These are phyloP conservation scores for Lasaia peninsularis DNA, from an alignment of 1,140 invertebrate genomes.

Conservation along the genomic window DNA sequence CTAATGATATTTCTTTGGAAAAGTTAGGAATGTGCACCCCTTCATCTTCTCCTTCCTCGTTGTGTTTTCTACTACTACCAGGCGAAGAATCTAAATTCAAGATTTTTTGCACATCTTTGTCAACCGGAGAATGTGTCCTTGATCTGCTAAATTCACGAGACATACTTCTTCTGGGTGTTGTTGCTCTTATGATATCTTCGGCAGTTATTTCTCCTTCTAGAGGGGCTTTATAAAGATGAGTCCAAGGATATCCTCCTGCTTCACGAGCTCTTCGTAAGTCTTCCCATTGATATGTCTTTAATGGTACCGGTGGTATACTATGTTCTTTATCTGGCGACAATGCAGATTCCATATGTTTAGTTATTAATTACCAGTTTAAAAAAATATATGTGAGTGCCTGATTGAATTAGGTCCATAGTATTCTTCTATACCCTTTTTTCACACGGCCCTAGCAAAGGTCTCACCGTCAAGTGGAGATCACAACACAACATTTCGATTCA, in stretches of 20 bases:
- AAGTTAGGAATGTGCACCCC: slow-evolving; percentile 71
- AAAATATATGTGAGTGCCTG: slow-evolving; percentile 27
- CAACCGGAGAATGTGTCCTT: slow-evolving; percentile 58
- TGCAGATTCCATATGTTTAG: slow-evolving; percentile 73
- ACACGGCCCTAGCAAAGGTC: slow-evolving; percentile 55
- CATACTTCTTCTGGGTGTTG: slow-evolving; percentile 67
- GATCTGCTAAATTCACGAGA: slow-evolving; percentile 67
- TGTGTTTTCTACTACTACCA: slow-evolving; percentile 71
- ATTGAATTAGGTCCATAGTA: slow-evolving; percentile 35
- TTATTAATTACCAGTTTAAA: slow-evolving; percentile 33
- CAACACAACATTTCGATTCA: slow-evolving; percentile 72
- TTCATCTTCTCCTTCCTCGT: slow-evolving; percentile 66
- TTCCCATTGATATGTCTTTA: slow-evolving; percentile 86
- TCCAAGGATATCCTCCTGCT: slow-evolving; percentile 84
- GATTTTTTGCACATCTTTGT: slow-evolving; percentile 53
- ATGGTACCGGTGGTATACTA: slow-evolving; percentile 78
- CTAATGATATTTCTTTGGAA: slow-evolving; percentile 74
- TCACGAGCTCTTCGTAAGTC: slow-evolving; percentile 79
- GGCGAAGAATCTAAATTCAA: slow-evolving; percentile 71
- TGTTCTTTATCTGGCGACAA: slow-evolving; percentile 71
- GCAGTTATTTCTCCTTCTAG: slow-evolving; percentile 75
- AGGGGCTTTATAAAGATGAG: slow-evolving; percentile 79
- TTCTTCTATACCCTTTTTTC: slow-evolving; percentile 37
- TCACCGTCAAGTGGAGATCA: slow-evolving; percentile 67
- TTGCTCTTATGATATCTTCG: slow-evolving; percentile 65